Base-by-base conservation (phyloP, 2,888 invertebrate species). In the Zhuqinia jingwanae region DNA sequence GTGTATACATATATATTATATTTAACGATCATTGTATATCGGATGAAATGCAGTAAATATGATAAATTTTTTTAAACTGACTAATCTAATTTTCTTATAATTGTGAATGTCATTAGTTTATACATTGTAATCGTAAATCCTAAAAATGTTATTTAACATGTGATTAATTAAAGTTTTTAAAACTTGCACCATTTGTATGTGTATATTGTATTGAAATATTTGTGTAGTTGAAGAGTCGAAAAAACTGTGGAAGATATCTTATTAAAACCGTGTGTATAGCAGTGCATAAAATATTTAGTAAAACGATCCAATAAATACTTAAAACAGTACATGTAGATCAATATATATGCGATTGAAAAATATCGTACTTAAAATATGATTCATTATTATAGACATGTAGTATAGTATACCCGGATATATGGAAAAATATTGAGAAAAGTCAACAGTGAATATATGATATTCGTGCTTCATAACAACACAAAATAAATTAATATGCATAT, bases 391-490 rank as follows among this genome's bases (percentile, higher is more conserved):
- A 56, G 10, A 17, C 56, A 42, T 65, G 36, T 30, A 30, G 30
- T 53, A 73, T 50, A 25, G 22, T 70, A 27, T 47, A 70, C 70
- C 70, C 70, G n/a, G 22, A 27, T 6, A 73, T 25, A 27, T 78
- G 78, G 47, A 63, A 78, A 63, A 78, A 78, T 78, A 63, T 58
- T 27, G 45, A 63, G 78, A 78, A 45, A 58, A 63, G 27, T 36
- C 22, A 75, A 36, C 53, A 17, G 20, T 58, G 58, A 56, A 58
- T 36, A 36, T 42, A 13, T n/a, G n/a, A n/a, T n/a, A 56, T 53
- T 25, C 10, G 17, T 53, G 0, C 11, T 11, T 11, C n/a, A 27
- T 73, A 68, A 25, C n/a, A n/a, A n/a, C 73, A 73, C 13, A 53
- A 70, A 36, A 70, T 47, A 50, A 70, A 70, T 68, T 70, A 47